Evolutionary conservation across 2,113 vertebrate species (phyloP).

Genomic region (Pitta sordida): DNA sequence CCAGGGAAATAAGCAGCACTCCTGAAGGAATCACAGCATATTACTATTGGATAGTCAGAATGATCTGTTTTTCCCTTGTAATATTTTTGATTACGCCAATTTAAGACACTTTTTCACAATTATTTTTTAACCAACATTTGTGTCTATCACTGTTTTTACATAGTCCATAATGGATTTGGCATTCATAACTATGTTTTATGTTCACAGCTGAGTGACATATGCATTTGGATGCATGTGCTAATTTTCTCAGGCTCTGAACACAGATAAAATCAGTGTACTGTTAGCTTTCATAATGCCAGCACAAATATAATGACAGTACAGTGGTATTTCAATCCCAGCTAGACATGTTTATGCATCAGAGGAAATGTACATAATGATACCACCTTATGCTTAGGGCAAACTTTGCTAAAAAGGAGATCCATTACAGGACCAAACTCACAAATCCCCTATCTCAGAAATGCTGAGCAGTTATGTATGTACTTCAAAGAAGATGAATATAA

Average conservation of each 20-base stretch:
- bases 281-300: not conserved
- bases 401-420: not conserved
- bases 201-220: not conserved
- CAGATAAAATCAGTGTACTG: not conserved
- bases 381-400: not conserved
- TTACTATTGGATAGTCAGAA: not conserved
- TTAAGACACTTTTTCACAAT: not conserved
- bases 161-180: not conserved
- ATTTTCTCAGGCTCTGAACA: not conserved
- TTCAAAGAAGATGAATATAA: not conserved
- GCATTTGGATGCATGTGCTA: not conserved
- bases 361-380: not conserved
- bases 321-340: not conserved
- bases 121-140: not conserved
- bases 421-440: not conserved
- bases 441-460: not conserved
- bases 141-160: not conserved
- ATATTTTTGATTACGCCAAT: not conserved
- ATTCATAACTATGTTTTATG: not conserved
- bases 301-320: not conserved
- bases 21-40: not conserved
- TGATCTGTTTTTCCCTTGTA: not conserved
- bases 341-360: not conserved
- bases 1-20: not conserved
- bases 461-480: not conserved